phyloP scores from a whole-genome alignment of 2,797 vertebrate species.

The Bradypodion ventrale region DNA sequence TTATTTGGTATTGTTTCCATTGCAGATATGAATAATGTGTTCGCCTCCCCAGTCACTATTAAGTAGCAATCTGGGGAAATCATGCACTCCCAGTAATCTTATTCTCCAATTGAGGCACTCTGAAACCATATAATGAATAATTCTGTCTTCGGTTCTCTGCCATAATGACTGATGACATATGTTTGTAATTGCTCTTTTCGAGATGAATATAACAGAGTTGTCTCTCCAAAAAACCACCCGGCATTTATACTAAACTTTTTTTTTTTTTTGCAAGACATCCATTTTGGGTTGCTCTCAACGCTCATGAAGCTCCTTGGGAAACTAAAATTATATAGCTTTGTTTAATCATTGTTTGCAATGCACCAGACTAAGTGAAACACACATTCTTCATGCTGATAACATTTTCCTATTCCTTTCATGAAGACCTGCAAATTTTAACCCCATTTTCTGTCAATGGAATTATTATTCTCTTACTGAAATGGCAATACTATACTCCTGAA shows the following conservation, averaged over 20 bases:
- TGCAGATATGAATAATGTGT: conserved; percentile 75
- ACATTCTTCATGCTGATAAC: background rate
- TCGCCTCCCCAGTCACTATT: conserved; percentile 77
- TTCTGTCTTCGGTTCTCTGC: conserved; percentile 67
- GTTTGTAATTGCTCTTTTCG: conserved; percentile 71
- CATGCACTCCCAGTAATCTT: conserved; percentile 77
- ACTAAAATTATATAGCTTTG: too few species aligned
- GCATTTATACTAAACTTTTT: background rate
- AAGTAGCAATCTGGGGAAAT: conserved; percentile 80
- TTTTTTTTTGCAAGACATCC: background rate
- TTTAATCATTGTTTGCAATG: background rate
- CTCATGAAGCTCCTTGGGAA: background rate
- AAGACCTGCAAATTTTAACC: background rate
- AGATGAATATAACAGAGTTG: conserved; percentile 63
- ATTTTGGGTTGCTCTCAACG: background rate
- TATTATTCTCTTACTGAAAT: background rate
- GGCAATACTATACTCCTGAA: too few species aligned
- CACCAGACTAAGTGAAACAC: background rate
- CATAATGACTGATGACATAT: conserved; percentile 75
- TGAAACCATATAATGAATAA: conserved; percentile 78
- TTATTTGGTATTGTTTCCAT: conserved; percentile 71
- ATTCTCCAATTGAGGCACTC: conserved; percentile 77
- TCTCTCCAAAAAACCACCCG: conserved; percentile 6
- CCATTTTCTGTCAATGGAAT: background rate
- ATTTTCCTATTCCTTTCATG: background rate